These are phyloP conservation scores for Pocillopora verrucosa DNA, from an alignment of 64 coral and sea anemone genomes.

Conservation along the genomic window DNA sequence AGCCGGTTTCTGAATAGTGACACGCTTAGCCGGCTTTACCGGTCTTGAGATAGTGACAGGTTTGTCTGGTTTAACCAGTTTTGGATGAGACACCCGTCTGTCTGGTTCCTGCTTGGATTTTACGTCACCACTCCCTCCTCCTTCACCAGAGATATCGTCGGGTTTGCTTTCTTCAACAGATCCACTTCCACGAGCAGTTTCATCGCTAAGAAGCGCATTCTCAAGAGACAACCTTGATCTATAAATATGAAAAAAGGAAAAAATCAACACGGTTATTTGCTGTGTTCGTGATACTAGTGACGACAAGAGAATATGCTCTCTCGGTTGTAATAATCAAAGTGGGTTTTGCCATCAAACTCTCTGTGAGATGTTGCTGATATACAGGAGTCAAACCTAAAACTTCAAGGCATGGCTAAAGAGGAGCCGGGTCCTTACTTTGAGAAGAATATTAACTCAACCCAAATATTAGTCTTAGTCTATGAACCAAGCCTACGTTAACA, in stretches of 20 bases:
- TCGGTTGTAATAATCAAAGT: too few species aligned
- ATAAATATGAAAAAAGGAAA: not conserved
- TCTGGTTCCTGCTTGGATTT: conserved; percentile 3
- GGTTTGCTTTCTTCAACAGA: not conserved
- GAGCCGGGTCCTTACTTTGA: too few species aligned
- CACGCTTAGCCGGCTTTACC: not conserved
- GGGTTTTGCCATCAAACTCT: too few species aligned
- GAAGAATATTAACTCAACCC: too few species aligned
- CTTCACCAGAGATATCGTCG: conserved; percentile 7
- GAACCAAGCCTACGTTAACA: too few species aligned
- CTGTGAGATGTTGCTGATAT: too few species aligned
- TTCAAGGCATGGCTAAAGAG: too few species aligned
- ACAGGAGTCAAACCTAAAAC: too few species aligned
- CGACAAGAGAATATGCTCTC: too few species aligned
- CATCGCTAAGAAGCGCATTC: not conserved
- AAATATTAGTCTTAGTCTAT: too few species aligned
- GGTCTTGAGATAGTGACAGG: not conserved
- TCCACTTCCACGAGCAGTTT: conserved; percentile 15
- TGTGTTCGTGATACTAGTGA: not conserved
- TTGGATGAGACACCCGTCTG: not conserved
- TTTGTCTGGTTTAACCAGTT: not conserved
- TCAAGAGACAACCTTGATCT: conserved; percentile 29
- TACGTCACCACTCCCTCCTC: conserved; percentile 31
- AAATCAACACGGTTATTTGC: not conserved
- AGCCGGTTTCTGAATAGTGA: not conserved